Conservation (phyloP, 2,888 invertebrate species). For the Megamerina dolium region DNA sequence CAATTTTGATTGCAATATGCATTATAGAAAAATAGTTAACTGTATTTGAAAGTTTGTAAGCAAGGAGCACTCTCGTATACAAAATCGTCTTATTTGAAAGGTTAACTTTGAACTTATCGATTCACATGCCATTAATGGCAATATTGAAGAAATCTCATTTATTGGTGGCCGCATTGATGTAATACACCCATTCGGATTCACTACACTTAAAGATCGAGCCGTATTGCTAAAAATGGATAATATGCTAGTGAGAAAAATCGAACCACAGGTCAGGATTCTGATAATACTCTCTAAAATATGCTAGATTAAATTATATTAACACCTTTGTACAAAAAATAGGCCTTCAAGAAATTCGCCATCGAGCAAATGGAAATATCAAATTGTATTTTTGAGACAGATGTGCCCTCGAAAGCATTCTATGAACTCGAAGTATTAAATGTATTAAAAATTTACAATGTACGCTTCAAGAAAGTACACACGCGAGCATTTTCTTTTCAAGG, state of each 20-base stretch:
- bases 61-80: too few species aligned
- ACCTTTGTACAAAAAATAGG: conserved; percentile 47
- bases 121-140: conserved; percentile 64
- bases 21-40: too few species aligned
- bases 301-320: neutral
- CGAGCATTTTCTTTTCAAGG: conserved; percentile 59
- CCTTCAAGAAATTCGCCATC: conserved; percentile 73
- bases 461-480: conserved; percentile 59
- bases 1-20: too few species aligned
- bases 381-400: conserved; percentile 53
- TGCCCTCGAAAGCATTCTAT: conserved; percentile 68
- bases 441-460: conserved; percentile 62
- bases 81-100: conserved; percentile 8
- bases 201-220: conserved; percentile 59
- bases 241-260: conserved; percentile 57
- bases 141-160: conserved; percentile 63
- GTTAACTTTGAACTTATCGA: conserved; percentile 51
- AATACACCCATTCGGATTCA: conserved; percentile 68
- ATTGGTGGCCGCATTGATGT: conserved; percentile 57
- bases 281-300: neutral
- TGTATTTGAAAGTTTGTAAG: too few species aligned
- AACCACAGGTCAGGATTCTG: conserved; percentile 43
- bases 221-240: conserved; percentile 60
- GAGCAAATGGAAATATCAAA: conserved; percentile 60
- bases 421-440: conserved; percentile 65